Evolutionary conservation across 2,888 invertebrate genomes (phyloP).

Genomic region (Orthosia incerta): DNA sequence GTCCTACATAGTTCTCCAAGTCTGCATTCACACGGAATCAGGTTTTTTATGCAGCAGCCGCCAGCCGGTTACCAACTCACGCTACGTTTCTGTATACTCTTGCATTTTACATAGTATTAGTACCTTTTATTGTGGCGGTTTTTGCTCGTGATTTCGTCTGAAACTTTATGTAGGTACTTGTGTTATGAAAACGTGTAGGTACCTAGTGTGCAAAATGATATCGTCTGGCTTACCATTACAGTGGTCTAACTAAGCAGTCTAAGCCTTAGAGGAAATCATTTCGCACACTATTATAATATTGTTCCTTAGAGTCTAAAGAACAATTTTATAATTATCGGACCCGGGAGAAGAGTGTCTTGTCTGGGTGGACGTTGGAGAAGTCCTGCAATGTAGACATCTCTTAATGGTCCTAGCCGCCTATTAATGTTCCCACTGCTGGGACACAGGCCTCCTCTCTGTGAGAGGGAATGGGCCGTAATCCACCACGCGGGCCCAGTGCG

Average conservation of each 20-base stretch:
- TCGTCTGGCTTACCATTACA: no score
- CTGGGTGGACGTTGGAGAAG: no score
- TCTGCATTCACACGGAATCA: slow-evolving; percentile 50
- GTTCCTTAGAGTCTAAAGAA: neutral
- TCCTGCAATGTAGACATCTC: no score
- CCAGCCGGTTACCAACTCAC: slow-evolving; percentile 48
- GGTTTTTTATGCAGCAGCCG: slow-evolving; percentile 57
- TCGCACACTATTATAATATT: no score
- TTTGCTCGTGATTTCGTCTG: slow-evolving; percentile 17
- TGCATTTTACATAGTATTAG: slow-evolving; percentile 28
- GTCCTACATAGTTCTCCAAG: slow-evolving; percentile 50
- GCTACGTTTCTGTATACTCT: slow-evolving; percentile 35
- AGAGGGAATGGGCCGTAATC: no score
- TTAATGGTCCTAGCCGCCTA: no score
- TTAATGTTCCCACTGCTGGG: no score
- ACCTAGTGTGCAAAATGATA: neutral
- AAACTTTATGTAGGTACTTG: neutral
- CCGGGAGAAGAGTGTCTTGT: no score
- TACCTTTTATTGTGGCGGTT: slow-evolving; percentile 18
- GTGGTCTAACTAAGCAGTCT: no score
- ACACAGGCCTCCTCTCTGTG: no score
- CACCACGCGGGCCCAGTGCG: no score
- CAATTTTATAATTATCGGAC: neutral
- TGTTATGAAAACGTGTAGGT: neutral
- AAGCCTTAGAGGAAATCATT: no score